Percentiles rank a stretch among this genome's conserved stretches.
Conservation (phyloP, 64 coral and sea anemone genomes). For the Anthopleura sola region DNA sequence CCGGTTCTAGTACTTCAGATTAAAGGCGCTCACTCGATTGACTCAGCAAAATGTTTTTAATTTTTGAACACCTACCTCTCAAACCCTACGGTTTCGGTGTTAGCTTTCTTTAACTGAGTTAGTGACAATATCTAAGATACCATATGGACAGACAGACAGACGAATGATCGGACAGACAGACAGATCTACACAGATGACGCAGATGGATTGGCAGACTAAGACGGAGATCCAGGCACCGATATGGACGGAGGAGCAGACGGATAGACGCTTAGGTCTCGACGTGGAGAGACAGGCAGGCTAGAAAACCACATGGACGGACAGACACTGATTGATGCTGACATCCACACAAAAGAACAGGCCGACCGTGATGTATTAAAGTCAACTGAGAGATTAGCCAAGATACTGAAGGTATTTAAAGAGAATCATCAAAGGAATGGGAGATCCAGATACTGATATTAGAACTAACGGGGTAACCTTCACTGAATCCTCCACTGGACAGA, state of each 20-base stretch:
- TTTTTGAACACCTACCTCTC: not conserved
- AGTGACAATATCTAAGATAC: not conserved
- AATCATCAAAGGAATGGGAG: no score
- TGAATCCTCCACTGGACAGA: no score
- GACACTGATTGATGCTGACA: no score
- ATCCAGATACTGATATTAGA: no score
- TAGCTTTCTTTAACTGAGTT: not conserved
- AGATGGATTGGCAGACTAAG: not conserved
- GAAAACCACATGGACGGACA: no score
- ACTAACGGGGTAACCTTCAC: no score
- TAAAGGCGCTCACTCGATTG: not conserved
- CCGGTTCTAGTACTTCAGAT: not conserved
- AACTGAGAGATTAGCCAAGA: no score
- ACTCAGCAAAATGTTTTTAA: not conserved
- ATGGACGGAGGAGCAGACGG: not conserved
- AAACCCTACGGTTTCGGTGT: not conserved
- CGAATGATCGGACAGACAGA: not conserved
- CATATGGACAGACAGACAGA: not conserved
- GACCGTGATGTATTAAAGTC: no score
- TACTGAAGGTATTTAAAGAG: no score
- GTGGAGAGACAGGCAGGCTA: no score
- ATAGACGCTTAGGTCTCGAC: not conserved
- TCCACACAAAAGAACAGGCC: no score
- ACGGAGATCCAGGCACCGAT: not conserved
- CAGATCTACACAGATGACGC: not conserved